Evolutionary conservation across 2,888 invertebrate genomes (phyloP), one percentile per base, ranked within the genome.

Genomic region (Seira sanloemensis): DNA sequence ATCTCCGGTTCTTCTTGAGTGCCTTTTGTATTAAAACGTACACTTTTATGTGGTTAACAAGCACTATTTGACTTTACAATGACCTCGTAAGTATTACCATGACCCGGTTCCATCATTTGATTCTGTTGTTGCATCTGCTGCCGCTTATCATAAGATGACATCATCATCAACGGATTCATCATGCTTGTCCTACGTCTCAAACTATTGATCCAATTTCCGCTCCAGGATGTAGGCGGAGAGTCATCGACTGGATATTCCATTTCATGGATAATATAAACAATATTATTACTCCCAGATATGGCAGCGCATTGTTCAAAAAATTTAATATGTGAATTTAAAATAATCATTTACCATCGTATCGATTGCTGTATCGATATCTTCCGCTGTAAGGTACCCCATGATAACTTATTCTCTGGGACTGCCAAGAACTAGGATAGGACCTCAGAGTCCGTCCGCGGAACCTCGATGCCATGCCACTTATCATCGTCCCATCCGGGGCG

Each of bases 1-100:
- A 82, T 81, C 1, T 81, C 81, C 0, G 81, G 81, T 37, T 81
- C 81, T 1, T 81, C 81, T 18, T 62, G 65, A 18, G 65, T 72
- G 7, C 58, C 69, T n/a, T n/a, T n/a, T n/a, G n/a, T n/a, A n/a
- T n/a, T n/a, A n/a, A n/a, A n/a, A n/a, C n/a, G n/a, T n/a, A n/a
- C n/a, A n/a, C n/a, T n/a, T n/a, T n/a, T n/a, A n/a, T n/a, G n/a
- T n/a, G n/a, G n/a, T n/a, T n/a, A n/a, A n/a, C n/a, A 9, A 16
- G 2, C 18, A 16, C 69, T 69, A n/a, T n/a, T n/a, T n/a, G n/a
- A n/a, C n/a, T n/a, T n/a, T n/a, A n/a, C n/a, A n/a, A n/a, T n/a
- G n/a, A n/a, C n/a, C n/a, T n/a, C n/a, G n/a, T n/a, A n/a, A n/a
- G n/a, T n/a, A n/a, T n/a, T n/a, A n/a, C n/a, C n/a, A n/a, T n/a